phyloP scores from a whole-genome alignment of 2,797 vertebrate genomes.

The Orestias chungarensis region DNA sequence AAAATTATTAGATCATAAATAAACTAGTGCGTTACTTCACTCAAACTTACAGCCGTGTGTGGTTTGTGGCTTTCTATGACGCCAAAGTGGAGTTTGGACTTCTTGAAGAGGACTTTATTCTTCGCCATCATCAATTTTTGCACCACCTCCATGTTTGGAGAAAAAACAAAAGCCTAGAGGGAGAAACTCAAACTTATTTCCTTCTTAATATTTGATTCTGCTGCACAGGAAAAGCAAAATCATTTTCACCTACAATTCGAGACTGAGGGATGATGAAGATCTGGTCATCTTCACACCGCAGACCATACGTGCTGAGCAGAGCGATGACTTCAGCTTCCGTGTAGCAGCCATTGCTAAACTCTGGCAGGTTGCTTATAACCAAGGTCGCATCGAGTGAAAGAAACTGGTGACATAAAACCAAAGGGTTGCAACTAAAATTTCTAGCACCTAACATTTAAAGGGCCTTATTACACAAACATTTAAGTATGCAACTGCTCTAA shows the following conservation, averaged over 20 bases:
- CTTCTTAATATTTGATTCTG: too few relatives aligned
- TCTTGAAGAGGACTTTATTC: neutral
- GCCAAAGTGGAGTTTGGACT: neutral
- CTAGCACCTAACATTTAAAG: neutral
- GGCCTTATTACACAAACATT: neutral
- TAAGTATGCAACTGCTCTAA: neutral
- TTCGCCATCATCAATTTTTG: neutral
- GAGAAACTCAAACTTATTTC: neutral
- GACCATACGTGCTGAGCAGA: neutral
- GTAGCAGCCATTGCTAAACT: slow-evolving; percentile 6
- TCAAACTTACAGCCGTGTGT: neutral
- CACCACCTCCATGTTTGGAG: neutral
- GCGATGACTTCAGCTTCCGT: neutral
- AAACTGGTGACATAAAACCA: neutral
- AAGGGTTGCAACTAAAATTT: too few relatives aligned
- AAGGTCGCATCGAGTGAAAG: neutral
- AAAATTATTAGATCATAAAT: neutral
- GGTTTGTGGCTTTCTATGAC: neutral
- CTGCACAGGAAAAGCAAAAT: neutral
- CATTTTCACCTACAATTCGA: neutral
- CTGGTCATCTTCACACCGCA: neutral
- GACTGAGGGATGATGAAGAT: slow-evolving; percentile 3
- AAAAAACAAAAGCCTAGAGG: neutral
- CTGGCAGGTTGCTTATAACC: neutral
- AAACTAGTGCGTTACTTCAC: neutral